These are phyloP conservation scores for Cephus pulcher DNA, from an alignment of 2,888 invertebrate species.

Conservation along the genomic window DNA sequence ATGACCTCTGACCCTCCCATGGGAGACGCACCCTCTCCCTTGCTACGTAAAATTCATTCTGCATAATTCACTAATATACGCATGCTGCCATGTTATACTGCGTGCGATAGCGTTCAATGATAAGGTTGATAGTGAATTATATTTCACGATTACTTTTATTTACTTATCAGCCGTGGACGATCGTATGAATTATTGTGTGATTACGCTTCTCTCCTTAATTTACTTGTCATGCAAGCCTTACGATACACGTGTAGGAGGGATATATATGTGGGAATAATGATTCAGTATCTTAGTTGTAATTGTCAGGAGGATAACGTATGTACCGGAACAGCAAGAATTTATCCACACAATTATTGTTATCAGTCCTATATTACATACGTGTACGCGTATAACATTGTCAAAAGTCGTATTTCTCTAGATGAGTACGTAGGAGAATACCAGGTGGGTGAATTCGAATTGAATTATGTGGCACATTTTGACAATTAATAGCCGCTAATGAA, in stretches of 20 bases:
- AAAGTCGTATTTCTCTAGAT: not conserved
- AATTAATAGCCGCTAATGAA: conserved; percentile 64
- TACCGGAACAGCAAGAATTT: not conserved
- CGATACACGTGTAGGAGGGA: not conserved
- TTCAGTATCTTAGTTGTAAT: not conserved
- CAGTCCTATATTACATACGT: not conserved
- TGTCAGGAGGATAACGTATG: not conserved
- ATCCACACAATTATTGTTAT: not conserved
- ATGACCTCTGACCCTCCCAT: not conserved
- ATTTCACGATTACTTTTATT: conserved; percentile 22
- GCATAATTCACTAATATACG: not conserved
- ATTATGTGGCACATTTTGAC: conserved; percentile 57
- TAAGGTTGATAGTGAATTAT: conserved; percentile 20
- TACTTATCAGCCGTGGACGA: conserved; percentile 17
- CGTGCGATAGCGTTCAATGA: not conserved
- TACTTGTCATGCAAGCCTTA: not conserved
- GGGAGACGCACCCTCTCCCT: not conserved
- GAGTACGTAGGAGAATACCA: not conserved
- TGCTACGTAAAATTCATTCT: not conserved
- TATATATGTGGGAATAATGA: not conserved
- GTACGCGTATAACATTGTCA: not conserved
- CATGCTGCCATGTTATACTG: not conserved
- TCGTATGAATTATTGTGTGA: conserved; percentile 23
- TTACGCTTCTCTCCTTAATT: not conserved
- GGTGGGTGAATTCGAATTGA: conserved; percentile 24